Percentiles rank a stretch among this genome's conserved stretches.
Conservation (phyloP, 2,113 vertebrate genomes). For the Percopsis transmontana region DNA sequence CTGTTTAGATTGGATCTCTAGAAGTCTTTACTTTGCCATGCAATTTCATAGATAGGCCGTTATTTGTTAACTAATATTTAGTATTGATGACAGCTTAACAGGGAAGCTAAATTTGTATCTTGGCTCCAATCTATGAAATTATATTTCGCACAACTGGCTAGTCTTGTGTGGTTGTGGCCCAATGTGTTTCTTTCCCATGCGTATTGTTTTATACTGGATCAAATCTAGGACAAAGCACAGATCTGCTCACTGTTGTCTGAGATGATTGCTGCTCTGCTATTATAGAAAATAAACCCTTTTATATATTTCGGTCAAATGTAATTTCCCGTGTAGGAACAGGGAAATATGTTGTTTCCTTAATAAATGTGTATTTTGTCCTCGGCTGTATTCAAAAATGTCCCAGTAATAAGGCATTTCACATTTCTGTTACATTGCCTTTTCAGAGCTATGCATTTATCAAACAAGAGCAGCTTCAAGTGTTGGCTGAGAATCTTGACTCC, state of each 20-base stretch:
- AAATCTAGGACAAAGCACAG: background rate
- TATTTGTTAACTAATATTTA: background rate
- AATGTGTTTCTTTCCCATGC: background rate
- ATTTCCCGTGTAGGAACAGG: background rate
- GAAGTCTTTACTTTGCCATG: too few relatives aligned
- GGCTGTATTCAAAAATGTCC: background rate
- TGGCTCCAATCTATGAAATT: background rate
- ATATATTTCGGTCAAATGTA: background rate
- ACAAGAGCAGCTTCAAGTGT: slow-evolving; percentile 90
- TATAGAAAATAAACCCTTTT: background rate
- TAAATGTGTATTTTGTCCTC: background rate
- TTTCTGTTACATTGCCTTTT: slow-evolving; percentile 43
- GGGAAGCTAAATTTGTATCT: background rate
- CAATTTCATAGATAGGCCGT: too few relatives aligned
- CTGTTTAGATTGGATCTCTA: too few relatives aligned
- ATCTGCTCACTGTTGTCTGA: background rate
- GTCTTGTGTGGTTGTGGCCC: background rate
- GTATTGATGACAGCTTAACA: background rate
- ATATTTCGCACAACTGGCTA: background rate
- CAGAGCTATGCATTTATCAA: slow-evolving; percentile 93
- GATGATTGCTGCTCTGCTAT: background rate
- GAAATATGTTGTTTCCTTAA: background rate
- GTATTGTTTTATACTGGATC: background rate
- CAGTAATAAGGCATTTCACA: background rate
- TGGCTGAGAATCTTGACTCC: slow-evolving; percentile 87